Base-by-base conservation (phyloP, 2,797 vertebrate genomes). In the Coregonus sp. region DNA sequence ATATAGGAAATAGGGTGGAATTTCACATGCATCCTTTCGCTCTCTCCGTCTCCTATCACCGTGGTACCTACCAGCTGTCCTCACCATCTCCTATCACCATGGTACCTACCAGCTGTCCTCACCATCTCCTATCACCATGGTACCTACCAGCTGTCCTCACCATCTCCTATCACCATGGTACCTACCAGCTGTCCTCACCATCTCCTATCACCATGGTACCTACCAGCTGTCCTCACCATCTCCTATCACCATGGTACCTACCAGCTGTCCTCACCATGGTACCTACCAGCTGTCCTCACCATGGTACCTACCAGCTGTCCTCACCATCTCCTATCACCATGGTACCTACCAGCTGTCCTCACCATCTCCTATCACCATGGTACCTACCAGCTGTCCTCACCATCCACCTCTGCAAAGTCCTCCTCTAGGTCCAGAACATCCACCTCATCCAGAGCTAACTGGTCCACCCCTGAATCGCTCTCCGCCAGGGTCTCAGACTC, bases 321-420 rank as follows among this genome's bases (percentile, higher is more conserved):
- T 25, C 25, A 25, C 25, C 25, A 25, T 25, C 25, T 25, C 25
- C 25, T 25, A 25, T 25, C 25, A 25, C 25, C 25, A 25, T 25
- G 25, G 25, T 25, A 25, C 25, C 25, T 25, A 25, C 25, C 25
- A 25, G 25, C 25, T 25, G 25, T 25, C 25, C 25, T 25, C 25
- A 25, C 25, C 25, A 25, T 25, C 54, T 59, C 4, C n/a, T 18
- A 0, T 0, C 14, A 12, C 70, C 25, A 33, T 52, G 9, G 40
- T 72, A 95, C 96, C 0, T 95, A 98, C 97, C 97, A 98, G 80
- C 95, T 94, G 87, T 95, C 93, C 61, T 96, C 96, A 0, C 96
- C 96, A 12, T 96, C 94, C 20, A 89, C 80, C 77, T 95, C 95
- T 0, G 93, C 94, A 1, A 86, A 90, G 84, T 93, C 94, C 40